Percentiles rank a stretch among this genome's conserved stretches.
phyloP scores from a whole-genome alignment of 2,888 invertebrate species.

The Eupithecia dodoneata region DNA sequence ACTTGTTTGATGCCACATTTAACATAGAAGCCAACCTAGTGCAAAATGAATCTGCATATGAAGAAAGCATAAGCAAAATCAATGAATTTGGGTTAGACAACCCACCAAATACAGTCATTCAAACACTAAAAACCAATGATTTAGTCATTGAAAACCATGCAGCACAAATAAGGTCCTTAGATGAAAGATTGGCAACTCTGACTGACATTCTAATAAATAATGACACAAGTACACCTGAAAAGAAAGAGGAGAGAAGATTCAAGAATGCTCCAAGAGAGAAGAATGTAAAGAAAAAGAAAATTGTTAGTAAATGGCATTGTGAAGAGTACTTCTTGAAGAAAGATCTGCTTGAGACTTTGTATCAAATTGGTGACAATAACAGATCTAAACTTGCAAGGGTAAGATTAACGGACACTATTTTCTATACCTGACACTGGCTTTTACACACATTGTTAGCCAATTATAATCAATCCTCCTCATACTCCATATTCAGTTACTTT shows the following conservation, averaged over 20 bases:
- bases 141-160: slow-evolving; percentile 60
- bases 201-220: slow-evolving; percentile 60
- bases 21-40: slow-evolving; percentile 45
- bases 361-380: slow-evolving; percentile 71
- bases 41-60: slow-evolving; percentile 30
- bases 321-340: slow-evolving; percentile 76
- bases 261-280: slow-evolving; percentile 24
- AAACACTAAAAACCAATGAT: slow-evolving; percentile 39
- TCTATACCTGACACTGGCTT: background rate
- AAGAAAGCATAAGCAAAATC: slow-evolving; percentile 48
- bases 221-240: slow-evolving; percentile 44
- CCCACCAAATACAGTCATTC: slow-evolving; percentile 35
- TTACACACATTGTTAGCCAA: too few species aligned
- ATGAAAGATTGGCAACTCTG: slow-evolving; percentile 68
- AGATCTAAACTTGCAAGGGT: slow-evolving; percentile 70
- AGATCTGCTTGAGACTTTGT: slow-evolving; percentile 68
- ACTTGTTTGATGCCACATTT: slow-evolving; percentile 70
- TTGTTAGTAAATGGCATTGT: slow-evolving; percentile 74
- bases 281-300: slow-evolving; percentile 39
- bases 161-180: slow-evolving; percentile 66
- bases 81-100: slow-evolving; percentile 41
- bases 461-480: too few species aligned
- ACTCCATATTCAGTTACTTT: too few species aligned
- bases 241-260: slow-evolving; percentile 48
- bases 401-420: slow-evolving; percentile 17